Evolutionary conservation across 2,113 vertebrate species (phyloP).

Genomic region (Parotia lawesii): DNA sequence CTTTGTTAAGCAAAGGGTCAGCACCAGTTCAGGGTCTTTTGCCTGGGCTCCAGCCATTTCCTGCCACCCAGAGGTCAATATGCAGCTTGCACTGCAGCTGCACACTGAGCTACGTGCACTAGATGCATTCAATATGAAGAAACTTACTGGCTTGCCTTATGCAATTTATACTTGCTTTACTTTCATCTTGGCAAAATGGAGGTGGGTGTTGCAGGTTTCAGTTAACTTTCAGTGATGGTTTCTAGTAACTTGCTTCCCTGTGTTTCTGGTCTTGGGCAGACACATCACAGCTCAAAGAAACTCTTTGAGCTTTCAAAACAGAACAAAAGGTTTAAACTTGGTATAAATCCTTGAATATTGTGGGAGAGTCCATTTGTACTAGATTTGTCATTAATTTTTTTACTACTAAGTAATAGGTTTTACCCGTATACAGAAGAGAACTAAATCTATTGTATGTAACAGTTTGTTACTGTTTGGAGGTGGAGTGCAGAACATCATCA

Average conservation of each 20-base stretch:
- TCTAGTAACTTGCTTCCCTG: background rate
- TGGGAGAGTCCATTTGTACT: background rate
- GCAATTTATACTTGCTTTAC: background rate
- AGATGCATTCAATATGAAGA: background rate
- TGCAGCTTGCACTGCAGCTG: background rate
- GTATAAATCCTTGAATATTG: background rate
- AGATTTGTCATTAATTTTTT: background rate
- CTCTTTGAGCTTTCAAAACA: background rate
- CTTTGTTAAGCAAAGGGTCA: background rate
- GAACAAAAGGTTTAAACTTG: background rate
- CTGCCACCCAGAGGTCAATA: background rate
- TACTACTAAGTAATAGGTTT: background rate
- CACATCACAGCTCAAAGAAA: background rate
- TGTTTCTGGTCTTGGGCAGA: background rate
- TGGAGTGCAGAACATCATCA: fast-evolving
- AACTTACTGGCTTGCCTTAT: background rate
- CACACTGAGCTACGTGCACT: background rate
- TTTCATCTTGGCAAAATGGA: background rate
- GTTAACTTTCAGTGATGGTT: background rate
- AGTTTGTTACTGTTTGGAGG: background rate
- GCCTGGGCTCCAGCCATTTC: background rate
- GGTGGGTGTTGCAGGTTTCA: fast-evolving
- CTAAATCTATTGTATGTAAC: fast-evolving
- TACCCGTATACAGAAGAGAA: background rate
- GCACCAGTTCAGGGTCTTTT: background rate